A percentile compares a stretch with the other conserved stretches of the same genome.
These are phyloP conservation scores for Epizoanthus illoricatus DNA, from an alignment of 92 coral and sea anemone genomes.

Conservation along the genomic window DNA sequence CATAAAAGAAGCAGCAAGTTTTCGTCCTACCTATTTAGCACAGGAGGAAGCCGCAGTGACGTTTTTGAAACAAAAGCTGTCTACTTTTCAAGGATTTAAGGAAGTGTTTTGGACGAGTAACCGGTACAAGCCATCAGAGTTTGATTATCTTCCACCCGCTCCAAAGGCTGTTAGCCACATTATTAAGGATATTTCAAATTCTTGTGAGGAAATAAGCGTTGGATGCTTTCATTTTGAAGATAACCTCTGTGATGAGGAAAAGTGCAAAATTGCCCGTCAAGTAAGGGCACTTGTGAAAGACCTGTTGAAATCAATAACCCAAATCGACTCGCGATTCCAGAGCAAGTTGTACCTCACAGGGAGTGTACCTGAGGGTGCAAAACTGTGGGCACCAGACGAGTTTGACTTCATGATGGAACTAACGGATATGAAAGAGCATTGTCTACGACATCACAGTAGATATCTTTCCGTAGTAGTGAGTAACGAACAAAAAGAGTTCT, in stretches of 20 bases:
- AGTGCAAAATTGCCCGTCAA: slow-evolving; percentile 33
- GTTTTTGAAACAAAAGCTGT: neutral
- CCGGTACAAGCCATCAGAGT: neutral
- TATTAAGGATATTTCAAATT: neutral
- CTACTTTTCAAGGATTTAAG: neutral
- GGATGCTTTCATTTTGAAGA: slow-evolving; percentile 39
- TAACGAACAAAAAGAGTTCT: neutral
- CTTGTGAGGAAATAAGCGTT: slow-evolving; percentile 34
- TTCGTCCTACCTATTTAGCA: neutral
- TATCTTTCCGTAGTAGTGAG: neutral
- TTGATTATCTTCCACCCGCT: slow-evolving; percentile 1
- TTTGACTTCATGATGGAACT: slow-evolving; percentile 47
- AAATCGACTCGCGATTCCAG: slow-evolving; percentile 35
- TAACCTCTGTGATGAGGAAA: slow-evolving; percentile 24
- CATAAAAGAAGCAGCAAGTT: neutral
- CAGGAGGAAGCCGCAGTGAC: neutral
- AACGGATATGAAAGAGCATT: slow-evolving; percentile 22
- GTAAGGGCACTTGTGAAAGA: slow-evolving; percentile 33
- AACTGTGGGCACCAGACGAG: slow-evolving; percentile 47
- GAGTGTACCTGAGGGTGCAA: slow-evolving; percentile 44
- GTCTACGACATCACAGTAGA: neutral
- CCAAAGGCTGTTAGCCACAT: slow-evolving; percentile 1
- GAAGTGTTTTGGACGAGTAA: neutral
- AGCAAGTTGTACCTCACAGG: slow-evolving; percentile 29
- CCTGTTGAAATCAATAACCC: slow-evolving; percentile 8